These are phyloP conservation scores for Cebidichthys violaceus DNA, from an alignment of 2,113 vertebrate genomes.

Conservation along the genomic window DNA sequence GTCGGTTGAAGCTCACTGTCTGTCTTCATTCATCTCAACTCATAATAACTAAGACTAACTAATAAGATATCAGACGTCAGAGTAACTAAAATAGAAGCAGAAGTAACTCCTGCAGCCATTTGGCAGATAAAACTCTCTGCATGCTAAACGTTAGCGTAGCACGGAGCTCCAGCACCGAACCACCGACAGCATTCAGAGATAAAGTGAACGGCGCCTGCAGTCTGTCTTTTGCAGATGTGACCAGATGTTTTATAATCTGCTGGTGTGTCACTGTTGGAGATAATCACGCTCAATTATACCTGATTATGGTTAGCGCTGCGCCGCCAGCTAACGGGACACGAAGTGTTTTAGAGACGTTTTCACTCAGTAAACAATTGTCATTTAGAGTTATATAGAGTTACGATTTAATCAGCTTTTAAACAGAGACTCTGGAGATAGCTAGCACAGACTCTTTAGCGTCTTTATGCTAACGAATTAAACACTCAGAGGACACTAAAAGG, in stretches of 20 bases:
- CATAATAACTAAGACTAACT: no score
- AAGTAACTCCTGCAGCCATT: background rate
- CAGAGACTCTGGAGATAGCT: background rate
- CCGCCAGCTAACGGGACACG: conserved; percentile 55
- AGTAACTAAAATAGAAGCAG: background rate
- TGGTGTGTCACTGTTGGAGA: conserved; percentile 64
- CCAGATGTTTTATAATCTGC: conserved; percentile 46
- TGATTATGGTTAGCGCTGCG: conserved; percentile 61
- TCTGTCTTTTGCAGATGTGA: conserved; percentile 59
- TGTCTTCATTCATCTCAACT: background rate
- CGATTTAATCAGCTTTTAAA: conserved; percentile 37
- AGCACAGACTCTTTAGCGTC: background rate
- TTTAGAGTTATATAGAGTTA: background rate
- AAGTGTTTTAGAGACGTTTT: conserved; percentile 34
- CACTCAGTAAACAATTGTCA: conserved; percentile 43
- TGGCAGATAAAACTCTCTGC: background rate
- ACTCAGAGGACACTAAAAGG: background rate
- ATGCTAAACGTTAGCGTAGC: background rate
- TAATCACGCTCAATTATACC: conserved; percentile 60
- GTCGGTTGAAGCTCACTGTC: no score
- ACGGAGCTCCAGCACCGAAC: background rate
- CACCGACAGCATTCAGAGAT: background rate
- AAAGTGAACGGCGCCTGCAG: conserved; percentile 48
- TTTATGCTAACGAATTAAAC: no score
- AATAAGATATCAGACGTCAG: background rate